Conservation (phyloP, 2,888 invertebrate species). For the Colostygia pectinataria region DNA sequence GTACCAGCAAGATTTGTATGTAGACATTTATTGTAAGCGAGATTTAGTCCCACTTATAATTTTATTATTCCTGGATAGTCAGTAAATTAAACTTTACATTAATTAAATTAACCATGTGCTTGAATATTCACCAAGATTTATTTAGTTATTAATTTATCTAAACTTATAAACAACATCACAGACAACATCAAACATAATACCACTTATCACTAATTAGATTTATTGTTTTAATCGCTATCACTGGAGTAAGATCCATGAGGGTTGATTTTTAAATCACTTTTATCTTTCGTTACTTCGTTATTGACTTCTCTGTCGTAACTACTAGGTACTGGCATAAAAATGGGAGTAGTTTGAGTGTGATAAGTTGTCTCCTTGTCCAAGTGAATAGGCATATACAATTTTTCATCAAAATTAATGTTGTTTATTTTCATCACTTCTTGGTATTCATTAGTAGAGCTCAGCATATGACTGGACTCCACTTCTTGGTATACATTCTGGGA, state of each 20-base stretch:
- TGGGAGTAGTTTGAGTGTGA: conserved; percentile 28
- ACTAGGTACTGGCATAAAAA: conserved; percentile 25
- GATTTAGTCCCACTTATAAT: no score
- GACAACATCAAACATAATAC: conserved; percentile 7
- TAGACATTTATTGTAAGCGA: no score
- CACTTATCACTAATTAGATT: conserved; percentile 20
- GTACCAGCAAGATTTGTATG: no score
- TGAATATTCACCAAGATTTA: background rate
- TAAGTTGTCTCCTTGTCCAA: conserved; percentile 41
- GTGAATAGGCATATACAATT: conserved; percentile 45
- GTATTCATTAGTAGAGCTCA: conserved; percentile 37
- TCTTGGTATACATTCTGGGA: conserved; percentile 40
- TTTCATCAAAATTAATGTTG: conserved; percentile 49
- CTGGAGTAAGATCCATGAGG: conserved; percentile 23
- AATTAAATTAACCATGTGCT: no score
- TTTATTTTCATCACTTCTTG: conserved; percentile 43
- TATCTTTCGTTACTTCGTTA: conserved; percentile 33
- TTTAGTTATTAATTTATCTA: background rate
- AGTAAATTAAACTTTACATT: no score
- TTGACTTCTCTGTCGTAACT: conserved; percentile 35
- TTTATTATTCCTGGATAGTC: no score
- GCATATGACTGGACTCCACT: conserved; percentile 33
- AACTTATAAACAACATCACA: background rate
- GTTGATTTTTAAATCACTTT: conserved; percentile 32
- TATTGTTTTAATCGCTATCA: conserved; percentile 31